Base-by-base conservation (phyloP, 2,113 vertebrate genomes). In the Glareola pratincola region DNA sequence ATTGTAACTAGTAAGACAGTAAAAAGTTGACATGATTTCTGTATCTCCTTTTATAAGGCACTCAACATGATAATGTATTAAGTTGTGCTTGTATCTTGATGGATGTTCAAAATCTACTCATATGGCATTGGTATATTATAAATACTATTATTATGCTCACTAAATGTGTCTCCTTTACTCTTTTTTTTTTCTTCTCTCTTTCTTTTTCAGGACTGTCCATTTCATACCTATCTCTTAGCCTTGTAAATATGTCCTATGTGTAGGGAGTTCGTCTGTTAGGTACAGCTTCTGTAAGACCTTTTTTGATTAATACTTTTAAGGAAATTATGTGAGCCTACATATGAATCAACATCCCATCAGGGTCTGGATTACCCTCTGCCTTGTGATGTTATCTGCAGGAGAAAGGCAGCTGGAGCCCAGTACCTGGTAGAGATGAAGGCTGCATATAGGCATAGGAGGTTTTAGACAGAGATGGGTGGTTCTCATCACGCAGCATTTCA, bases 391-490 rank as follows among this genome's bases (percentile, higher is more conserved):
- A 66, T 24, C 37, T 50, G 5, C n/a, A 54, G 19, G 22, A 78
- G 41, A 62, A 36, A 36, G 27, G 15, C 34, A 48, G 7, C 41
- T 78, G 81, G n/a, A 71, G 34, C 9, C 34, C 5, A 20, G 17
- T 77, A 11, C 22, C 24, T 54, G 23, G 20, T 43, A 14, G 12
- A 77, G 27, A n/a, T 10, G 14, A 8, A 50, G 8, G 7, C 0
- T n/a, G 2, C 24, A 12, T 6, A 20, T 4, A 37, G 56, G 23
- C 17, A 7, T 10, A 36, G 57, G 59, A 39, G 22, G 4, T 0
- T 64, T 57, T 13, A 39, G 41, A 43, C 20, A n/a, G 48, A 41
- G 56, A 6, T 0, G 1, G 30, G 5, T 64, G 34, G 16, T 10
- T 76, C 48, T 47, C 75, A 51, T 24, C 39, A 14, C 2, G 6